Base-by-base conservation (phyloP, 2,797 vertebrate genomes). In the Morelia viridis region DNA sequence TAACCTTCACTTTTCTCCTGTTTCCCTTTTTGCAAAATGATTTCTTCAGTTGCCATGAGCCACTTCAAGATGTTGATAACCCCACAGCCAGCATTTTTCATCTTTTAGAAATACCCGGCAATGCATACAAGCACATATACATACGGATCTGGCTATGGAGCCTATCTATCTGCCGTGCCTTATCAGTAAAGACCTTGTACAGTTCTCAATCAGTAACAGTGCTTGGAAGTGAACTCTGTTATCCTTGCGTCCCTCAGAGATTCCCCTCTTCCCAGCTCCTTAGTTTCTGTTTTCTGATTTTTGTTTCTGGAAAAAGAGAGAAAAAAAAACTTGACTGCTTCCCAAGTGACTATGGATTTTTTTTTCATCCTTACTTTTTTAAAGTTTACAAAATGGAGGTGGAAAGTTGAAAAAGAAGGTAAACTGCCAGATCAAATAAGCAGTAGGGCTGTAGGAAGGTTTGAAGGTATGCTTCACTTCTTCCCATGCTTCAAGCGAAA, bases 141-240 rank as follows among this genome's bases (percentile, higher is more conserved):
- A 1, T 3, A 24, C 8, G 87, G 93, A 94, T 94, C 95, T 93
- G 92, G 91, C 91, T 95, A 94, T 94, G 41, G 22, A 1, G 90
- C 94, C 95, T 90, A 94, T 92, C 61, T 92, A 93, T 93, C 86
- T 89, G 1, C 92, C 94, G 88, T 76, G 17, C 86, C 95, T 90
- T 93, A 94, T 94, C 95, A 87, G 93, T 1, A 46, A 64, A 89
- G 94, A 89, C 50, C 91, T 92, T 85, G 93, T 90, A 41, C 41
- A 87, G 93, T 53, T 58, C 88, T 94, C 95, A 92, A 90, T 93
- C 94, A 94, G 95, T 94, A 92, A 93, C 94, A 93, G 93, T 93
- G 90, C 95, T 95, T 46, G 93, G 89, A 9, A 94, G 94, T 22
- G 1, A 96, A 53, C 0, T 0, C 53, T 9, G 93, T 94, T 96